Base-by-base conservation (phyloP, 2,113 vertebrate genomes). In the Cervus canadensis region DNA sequence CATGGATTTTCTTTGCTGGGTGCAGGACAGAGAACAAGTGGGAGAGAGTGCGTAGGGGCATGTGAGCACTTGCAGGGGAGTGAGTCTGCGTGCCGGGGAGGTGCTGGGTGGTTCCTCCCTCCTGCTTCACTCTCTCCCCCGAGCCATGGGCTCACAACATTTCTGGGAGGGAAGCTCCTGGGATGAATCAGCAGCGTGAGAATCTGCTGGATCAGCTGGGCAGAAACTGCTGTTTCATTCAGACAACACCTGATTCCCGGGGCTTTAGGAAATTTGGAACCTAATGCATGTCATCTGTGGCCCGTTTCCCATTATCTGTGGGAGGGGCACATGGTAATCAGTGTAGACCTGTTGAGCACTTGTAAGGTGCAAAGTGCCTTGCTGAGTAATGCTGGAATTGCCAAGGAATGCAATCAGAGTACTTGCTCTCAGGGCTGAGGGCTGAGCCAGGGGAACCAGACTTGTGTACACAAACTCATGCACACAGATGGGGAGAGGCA, bases 211-310 rank as follows among this genome's bases (percentile, higher is more conserved):
- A 30, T 97, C 64, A 30, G 59, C 90, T 23, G 16, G 78, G 33
- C 56, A 93, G 96, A 96, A 95, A 60, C 82, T 52, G 84, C 84
- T 52, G 28, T 57, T 88, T 97, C 19, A 48, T 89, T 83, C 52
- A 64, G 93, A 64, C 76, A 26, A 94, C 0, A 1, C 89, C 96
- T 96, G 71, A 74, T 36, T 48, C 71, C 87, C 0, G 52, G 93
- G 91, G 91, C 87, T 40, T 84, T 95, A 89, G 93, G 83, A 79
- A 60, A 30, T 48, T 60, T 23, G 90, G 57, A 59, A 82, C 12
- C 17, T 62, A 12, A 10, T 74, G 26, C 57, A 67, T 0, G 1
- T 67, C 92, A 71, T 91, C 15, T 26, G 6, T 76, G 57, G 28
- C 43, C 8, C 6, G 15, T 90, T 87, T 48, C 21, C 57, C 40